These are phyloP conservation scores for Crocodylus rhombifer DNA, from an alignment of 2,797 vertebrate genomes.

Conservation along the genomic window DNA sequence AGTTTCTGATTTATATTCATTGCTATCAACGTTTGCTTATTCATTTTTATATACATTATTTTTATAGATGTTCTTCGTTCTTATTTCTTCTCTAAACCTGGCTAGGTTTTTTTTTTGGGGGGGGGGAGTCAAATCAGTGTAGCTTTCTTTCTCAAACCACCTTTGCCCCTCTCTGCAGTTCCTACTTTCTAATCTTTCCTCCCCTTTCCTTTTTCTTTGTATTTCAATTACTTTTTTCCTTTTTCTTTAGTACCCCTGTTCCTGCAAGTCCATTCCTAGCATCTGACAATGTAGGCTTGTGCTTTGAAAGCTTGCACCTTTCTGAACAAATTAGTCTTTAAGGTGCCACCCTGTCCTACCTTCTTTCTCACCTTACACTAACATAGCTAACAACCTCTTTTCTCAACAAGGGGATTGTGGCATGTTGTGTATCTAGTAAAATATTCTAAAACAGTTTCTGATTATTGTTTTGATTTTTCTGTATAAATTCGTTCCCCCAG, in stretches of 20 bases:
- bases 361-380: too few relatives aligned
- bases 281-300: too few relatives aligned
- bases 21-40: neutral
- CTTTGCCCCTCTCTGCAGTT: too few relatives aligned
- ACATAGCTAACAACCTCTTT: neutral
- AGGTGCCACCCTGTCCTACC: too few relatives aligned
- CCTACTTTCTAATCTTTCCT: too few relatives aligned
- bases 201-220: too few relatives aligned
- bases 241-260: too few relatives aligned
- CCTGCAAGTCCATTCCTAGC: too few relatives aligned
- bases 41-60: neutral
- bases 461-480: neutral
- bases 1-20: neutral
- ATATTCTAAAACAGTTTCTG: neutral
- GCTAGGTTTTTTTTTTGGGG: too few relatives aligned
- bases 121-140: neutral
- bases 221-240: too few relatives aligned
- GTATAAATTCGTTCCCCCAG: neutral
- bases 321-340: too few relatives aligned
- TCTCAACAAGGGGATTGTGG: neutral
- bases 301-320: too few relatives aligned
- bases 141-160: neutral
- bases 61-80: neutral
- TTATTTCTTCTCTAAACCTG: neutral
- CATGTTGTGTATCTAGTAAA: neutral